A percentile compares a stretch with the other conserved stretches of the same genome.
Conservation (phyloP, 2,113 vertebrate genomes). For the Trachemys scripta region DNA sequence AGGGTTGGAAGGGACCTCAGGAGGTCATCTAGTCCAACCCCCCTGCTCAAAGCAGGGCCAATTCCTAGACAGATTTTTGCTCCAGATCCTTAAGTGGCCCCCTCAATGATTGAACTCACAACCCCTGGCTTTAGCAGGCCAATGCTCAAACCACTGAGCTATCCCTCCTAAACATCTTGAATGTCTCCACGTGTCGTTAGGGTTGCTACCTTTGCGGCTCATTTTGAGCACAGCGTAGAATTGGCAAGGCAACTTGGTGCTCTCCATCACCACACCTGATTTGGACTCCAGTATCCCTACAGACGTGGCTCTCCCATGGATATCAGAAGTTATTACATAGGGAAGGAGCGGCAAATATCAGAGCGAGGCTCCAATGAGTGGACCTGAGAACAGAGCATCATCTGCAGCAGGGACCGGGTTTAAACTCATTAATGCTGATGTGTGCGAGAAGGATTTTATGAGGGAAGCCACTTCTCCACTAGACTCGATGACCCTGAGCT, state of each 20-base stretch:
- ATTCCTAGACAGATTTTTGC: too few species aligned
- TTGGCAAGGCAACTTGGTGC: neutral
- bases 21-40: too few species aligned
- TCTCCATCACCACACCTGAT: fast-evolving
- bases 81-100: too few species aligned
- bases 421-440: neutral
- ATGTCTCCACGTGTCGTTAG: neutral
- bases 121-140: too few species aligned
- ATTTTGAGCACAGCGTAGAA: neutral
- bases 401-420: neutral
- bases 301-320: neutral
- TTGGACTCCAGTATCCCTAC: fast-evolving
- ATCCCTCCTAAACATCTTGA: neutral
- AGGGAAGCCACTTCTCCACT: neutral
- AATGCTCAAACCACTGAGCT: too few species aligned
- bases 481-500: neutral
- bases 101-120: too few species aligned
- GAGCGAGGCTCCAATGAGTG: neutral
- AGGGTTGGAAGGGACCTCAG: too few species aligned
- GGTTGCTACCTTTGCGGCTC: neutral
- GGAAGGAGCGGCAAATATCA: fast-evolving
- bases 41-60: too few species aligned
- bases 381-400: neutral
- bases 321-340: fast-evolving
- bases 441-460: too few species aligned